Evolutionary conservation across 2,797 vertebrate species (phyloP).

Genomic region (Semaprochilodus insignis): DNA sequence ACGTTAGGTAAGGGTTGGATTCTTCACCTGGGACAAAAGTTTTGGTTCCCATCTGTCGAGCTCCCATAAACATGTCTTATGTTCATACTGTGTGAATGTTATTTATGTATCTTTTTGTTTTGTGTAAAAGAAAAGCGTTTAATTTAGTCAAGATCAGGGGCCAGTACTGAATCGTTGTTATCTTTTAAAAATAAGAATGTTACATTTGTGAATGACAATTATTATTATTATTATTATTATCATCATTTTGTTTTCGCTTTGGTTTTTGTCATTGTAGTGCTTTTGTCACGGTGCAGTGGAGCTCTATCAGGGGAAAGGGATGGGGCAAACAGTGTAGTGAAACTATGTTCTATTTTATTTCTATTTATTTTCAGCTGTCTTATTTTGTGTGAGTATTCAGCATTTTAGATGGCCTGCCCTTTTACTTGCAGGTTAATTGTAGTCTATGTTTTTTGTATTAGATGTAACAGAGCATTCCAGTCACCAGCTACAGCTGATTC

Average conservation of each 20-base stretch:
- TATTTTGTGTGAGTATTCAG: slow-evolving; percentile 63
- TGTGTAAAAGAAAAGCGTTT: background rate
- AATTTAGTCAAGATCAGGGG: slow-evolving; percentile 6
- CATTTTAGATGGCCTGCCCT: slow-evolving; percentile 54
- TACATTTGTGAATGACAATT: slow-evolving; percentile 3
- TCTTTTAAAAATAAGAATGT: slow-evolving; percentile 2
- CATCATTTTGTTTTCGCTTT: slow-evolving; percentile 50
- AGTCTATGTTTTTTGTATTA: slow-evolving; percentile 62
- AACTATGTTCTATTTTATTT: slow-evolving; percentile 53
- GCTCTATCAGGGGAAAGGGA: slow-evolving; percentile 43
- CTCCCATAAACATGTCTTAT: background rate
- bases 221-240: background rate
- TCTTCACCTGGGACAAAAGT: background rate
- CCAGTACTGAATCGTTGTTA: background rate
- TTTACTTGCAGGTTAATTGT: slow-evolving; percentile 53
- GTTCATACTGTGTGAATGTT: slow-evolving; percentile 14
- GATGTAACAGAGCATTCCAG: slow-evolving; percentile 51
- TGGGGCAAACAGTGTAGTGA: slow-evolving; percentile 52
- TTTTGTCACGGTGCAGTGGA: slow-evolving; percentile 52
- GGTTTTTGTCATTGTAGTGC: slow-evolving; percentile 64
- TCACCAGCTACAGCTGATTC: slow-evolving; percentile 49
- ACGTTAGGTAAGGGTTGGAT: background rate
- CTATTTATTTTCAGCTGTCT: slow-evolving; percentile 60
- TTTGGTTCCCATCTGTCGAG: slow-evolving; percentile 18
- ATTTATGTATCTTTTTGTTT: slow-evolving; percentile 10